Evolutionary conservation across 2,113 vertebrate genomes (phyloP).

Genomic region (Dolichallabes microphthalmus): DNA sequence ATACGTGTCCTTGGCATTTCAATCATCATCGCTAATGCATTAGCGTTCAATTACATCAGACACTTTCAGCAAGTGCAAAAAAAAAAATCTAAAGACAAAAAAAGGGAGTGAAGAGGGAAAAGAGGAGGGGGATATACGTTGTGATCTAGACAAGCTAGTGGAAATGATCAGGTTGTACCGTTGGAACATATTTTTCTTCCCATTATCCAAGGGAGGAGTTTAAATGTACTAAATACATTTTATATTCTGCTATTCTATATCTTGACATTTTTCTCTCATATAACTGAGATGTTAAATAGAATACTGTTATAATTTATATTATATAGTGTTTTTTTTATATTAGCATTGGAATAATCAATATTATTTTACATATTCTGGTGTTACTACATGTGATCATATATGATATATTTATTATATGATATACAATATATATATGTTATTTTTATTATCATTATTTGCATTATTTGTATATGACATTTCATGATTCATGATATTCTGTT

Average conservation of each 20-base stretch:
- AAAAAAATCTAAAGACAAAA: constrained; percentile 47
- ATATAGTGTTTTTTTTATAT: neutral
- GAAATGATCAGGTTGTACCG: neutral
- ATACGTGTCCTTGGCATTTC: constrained; percentile 57
- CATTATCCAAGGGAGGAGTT: neutral
- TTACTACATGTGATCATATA: neutral
- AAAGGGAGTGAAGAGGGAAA: neutral
- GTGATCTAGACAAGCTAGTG: neutral
- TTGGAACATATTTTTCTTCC: neutral
- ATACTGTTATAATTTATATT: neutral
- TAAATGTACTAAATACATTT: neutral
- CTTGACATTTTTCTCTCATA: no score
- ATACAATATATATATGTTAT: neutral
- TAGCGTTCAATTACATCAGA: constrained; percentile 52
- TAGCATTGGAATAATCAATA: neutral
- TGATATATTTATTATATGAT: neutral
- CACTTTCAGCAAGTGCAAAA: constrained; percentile 38
- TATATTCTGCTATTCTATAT: neutral
- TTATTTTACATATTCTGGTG: neutral
- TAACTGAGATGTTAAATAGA: neutral
- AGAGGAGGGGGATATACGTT: neutral
- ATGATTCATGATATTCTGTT: neutral
- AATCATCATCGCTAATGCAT: constrained; percentile 55
- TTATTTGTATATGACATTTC: neutral
- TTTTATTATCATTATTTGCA: neutral